These are phyloP conservation scores for Cercopithecus mona DNA, from an alignment of 2,113 vertebrate genomes.

Conservation along the genomic window DNA sequence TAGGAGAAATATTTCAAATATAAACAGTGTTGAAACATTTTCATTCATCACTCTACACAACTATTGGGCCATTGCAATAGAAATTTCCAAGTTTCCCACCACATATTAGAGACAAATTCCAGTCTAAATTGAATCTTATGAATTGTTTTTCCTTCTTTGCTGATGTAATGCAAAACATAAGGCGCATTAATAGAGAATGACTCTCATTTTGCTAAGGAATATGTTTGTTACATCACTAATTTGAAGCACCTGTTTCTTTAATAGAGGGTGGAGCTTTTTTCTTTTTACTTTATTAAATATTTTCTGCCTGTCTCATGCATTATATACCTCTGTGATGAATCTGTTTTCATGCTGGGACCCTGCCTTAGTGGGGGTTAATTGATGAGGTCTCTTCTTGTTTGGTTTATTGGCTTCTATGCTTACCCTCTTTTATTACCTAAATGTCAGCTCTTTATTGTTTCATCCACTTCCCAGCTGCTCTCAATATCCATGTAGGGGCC, in stretches of 20 bases:
- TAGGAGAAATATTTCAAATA: not conserved
- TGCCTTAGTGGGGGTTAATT: not conserved
- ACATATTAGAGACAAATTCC: not conserved
- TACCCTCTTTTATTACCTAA: not conserved
- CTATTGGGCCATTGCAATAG: not conserved
- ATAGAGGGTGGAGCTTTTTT: not conserved
- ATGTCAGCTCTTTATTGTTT: not conserved
- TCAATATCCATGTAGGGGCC: not conserved
- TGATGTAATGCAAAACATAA: not conserved
- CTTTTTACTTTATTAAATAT: slow-evolving; percentile 4
- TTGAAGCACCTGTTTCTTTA: slow-evolving; percentile 31
- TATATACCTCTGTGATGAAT: not conserved
- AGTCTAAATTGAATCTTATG: not conserved
- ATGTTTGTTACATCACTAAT: slow-evolving; percentile 1
- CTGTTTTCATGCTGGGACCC: not conserved
- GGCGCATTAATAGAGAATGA: not conserved
- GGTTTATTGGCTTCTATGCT: slow-evolving; percentile 4
- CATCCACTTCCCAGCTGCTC: not conserved
- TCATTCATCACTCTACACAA: not conserved
- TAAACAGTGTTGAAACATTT: not conserved
- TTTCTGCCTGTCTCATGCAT: not conserved
- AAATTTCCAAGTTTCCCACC: not conserved
- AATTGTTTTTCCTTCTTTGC: not conserved
- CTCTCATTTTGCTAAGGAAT: not conserved
- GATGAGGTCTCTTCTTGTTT: slow-evolving; percentile 9